Percentiles rank a stretch among this genome's conserved stretches.
These are phyloP conservation scores for Drosophila sp. DNA, from an alignment of 1,140 invertebrate genomes.

Conservation along the genomic window DNA sequence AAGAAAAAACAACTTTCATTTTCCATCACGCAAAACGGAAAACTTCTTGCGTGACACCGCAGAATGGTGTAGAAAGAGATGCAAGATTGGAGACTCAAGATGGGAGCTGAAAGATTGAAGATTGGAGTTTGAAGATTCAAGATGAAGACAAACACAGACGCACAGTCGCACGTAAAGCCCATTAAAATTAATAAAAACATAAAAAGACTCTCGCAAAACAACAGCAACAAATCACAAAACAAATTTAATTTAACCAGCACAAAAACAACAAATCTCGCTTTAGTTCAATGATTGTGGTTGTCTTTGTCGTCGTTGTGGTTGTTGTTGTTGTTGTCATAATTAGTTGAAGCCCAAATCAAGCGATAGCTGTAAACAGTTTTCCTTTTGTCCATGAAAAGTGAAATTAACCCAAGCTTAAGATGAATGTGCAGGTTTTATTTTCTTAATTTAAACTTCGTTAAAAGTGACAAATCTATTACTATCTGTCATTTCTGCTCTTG, in stretches of 20 bases:
- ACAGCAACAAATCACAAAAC: conserved; percentile 53
- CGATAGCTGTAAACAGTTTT: conserved; percentile 65
- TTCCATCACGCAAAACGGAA: conserved; percentile 74
- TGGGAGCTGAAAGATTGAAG: conserved; percentile 4
- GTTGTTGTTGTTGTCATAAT: conserved; percentile 55
- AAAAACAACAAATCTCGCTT: conserved; percentile 45
- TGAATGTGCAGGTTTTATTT: conserved; percentile 29
- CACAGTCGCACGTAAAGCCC: conserved; percentile 63
- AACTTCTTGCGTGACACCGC: conserved; percentile 73
- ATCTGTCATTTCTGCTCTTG: conserved; percentile 2
- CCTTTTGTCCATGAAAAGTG: conserved; percentile 76
- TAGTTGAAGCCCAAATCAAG: conserved; percentile 65
- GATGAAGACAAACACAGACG: conserved; percentile 7
- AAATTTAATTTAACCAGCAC: conserved; percentile 47
- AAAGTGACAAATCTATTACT: conserved; percentile 61
- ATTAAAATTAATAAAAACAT: conserved; percentile 73
- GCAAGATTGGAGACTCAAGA: conserved; percentile 8
- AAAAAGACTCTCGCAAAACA: conserved; percentile 34
- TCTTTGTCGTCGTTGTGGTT: conserved; percentile 17
- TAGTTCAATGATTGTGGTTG: conserved; percentile 34
- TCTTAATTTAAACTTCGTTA: conserved; percentile 59
- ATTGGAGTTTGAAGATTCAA: conserved; percentile 5
- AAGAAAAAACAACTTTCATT: conserved; percentile 68
- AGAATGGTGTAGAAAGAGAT: conserved; percentile 44
- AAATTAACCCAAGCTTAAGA: conserved; percentile 52